phyloP scores from a whole-genome alignment of 2,113 vertebrate genomes.

The Oryzias javanicus region DNA sequence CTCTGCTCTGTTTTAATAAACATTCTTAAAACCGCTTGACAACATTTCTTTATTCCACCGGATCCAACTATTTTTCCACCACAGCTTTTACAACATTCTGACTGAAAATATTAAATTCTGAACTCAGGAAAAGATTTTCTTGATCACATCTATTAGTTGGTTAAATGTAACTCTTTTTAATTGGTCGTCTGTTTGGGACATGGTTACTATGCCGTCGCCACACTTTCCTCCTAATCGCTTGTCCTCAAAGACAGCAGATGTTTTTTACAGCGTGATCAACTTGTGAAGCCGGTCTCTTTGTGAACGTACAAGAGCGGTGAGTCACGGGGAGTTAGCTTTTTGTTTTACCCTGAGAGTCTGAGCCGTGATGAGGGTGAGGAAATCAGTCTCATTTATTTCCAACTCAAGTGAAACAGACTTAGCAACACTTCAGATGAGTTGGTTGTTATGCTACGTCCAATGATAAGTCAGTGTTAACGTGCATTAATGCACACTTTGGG shows the following conservation, averaged over 20 bases:
- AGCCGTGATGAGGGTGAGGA: too few species aligned
- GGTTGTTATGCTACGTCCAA: too few species aligned
- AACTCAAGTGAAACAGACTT: too few species aligned
- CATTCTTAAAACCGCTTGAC: too few species aligned
- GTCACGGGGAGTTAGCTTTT: too few species aligned
- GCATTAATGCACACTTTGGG: too few species aligned
- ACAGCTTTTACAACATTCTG: slow-evolving; percentile 4
- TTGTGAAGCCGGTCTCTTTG: slow-evolving; percentile 17
- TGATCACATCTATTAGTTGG: slow-evolving; percentile 24
- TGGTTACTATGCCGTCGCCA: slow-evolving; percentile 21
- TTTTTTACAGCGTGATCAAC: slow-evolving; percentile 34
- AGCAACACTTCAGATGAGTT: too few species aligned
- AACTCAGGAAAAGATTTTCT: slow-evolving; percentile 19
- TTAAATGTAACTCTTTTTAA: slow-evolving; percentile 51
- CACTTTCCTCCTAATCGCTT: slow-evolving; percentile 19
- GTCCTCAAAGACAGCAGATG: slow-evolving; percentile 43
- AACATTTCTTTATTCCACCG: too few species aligned
- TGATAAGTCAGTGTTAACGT: too few species aligned
- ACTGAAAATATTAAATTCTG: slow-evolving; percentile 16
- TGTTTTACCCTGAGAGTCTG: neutral
- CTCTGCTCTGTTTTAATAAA: too few species aligned
- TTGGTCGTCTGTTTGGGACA: slow-evolving; percentile 41
- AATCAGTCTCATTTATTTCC: too few species aligned
- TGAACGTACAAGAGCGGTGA: slow-evolving; percentile 5
- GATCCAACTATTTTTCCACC: too few species aligned